phyloP scores from a whole-genome alignment of 1,140 invertebrate genomes.

The Microplitis demolitor region DNA sequence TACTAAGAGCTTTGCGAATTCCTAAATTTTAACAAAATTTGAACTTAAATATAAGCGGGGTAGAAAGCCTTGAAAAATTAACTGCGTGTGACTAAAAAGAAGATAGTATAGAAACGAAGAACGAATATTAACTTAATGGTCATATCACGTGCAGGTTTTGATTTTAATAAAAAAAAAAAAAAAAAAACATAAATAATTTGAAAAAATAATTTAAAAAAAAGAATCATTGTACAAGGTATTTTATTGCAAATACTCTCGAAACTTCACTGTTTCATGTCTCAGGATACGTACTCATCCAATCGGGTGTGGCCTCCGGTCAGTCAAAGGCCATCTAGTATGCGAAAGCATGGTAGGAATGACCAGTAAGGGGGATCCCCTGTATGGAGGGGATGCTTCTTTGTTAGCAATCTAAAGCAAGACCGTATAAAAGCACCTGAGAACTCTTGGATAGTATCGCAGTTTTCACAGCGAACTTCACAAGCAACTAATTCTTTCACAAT shows the following conservation, averaged over 20 bases:
- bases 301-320: constrained; percentile 35
- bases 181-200: background rate
- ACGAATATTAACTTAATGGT: constrained; percentile 22
- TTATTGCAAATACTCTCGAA: background rate
- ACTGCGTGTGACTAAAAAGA: constrained; percentile 14
- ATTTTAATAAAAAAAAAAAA: constrained; percentile 9
- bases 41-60: background rate
- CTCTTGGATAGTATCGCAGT: constrained; percentile 53
- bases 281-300: constrained; percentile 19
- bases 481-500: constrained; percentile 59
- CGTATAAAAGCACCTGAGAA: constrained; percentile 44
- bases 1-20: background rate
- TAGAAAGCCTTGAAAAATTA: constrained; percentile 20
- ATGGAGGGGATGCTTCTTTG: constrained; percentile 29
- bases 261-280: background rate
- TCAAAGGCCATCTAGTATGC: constrained; percentile 40
- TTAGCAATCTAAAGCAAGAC: constrained; percentile 37
- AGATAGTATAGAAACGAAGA: background rate
- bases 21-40: too few species aligned
- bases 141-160: constrained; percentile 30
- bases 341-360: constrained; percentile 21
- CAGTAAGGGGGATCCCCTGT: constrained; percentile 6
- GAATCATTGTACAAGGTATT: background rate
- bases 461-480: constrained; percentile 43
- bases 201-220: background rate